phyloP scores from a whole-genome alignment of 2,797 vertebrate genomes.

The Parotocinclus haroldoi region DNA sequence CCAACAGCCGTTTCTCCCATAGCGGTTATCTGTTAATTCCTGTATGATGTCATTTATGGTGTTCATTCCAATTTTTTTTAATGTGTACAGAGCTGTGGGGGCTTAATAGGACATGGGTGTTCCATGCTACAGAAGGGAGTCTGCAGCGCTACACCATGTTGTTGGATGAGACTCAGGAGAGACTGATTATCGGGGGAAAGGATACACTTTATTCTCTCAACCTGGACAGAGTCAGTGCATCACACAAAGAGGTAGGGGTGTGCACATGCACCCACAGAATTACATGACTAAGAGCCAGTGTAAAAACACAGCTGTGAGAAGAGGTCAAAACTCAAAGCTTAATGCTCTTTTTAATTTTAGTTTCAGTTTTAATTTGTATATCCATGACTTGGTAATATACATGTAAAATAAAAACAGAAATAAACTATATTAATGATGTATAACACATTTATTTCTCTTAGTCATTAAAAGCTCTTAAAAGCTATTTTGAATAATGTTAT shows the following conservation, averaged over 20 bases:
- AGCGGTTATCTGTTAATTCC: background rate
- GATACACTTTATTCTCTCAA: constrained; percentile 89
- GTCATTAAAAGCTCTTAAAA: too few species aligned
- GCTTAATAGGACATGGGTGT: constrained; percentile 90
- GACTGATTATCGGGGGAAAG: constrained; percentile 90
- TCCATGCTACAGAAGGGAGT: constrained; percentile 77
- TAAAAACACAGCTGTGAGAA: too few species aligned
- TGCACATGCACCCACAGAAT: constrained; percentile 6
- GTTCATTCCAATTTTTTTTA: constrained; percentile 13
- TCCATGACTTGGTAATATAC: too few species aligned
- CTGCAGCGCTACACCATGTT: constrained; percentile 86
- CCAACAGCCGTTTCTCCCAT: background rate
- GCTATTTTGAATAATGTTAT: too few species aligned
- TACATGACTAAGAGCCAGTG: too few species aligned
- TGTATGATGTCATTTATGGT: background rate
- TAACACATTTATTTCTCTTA: too few species aligned
- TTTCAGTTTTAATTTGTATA: too few species aligned
- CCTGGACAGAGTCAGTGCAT: constrained; percentile 82
- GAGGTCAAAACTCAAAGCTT: too few species aligned
- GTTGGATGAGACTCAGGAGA: constrained; percentile 89
- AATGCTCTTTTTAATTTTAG: too few species aligned
- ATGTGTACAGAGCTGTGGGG: constrained; percentile 84
- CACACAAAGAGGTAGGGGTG: constrained; percentile 82
- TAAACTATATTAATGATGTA: too few species aligned
- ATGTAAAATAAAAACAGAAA: too few species aligned